Conservation (phyloP, 2,797 vertebrate species). For the Cyprinella venusta region DNA sequence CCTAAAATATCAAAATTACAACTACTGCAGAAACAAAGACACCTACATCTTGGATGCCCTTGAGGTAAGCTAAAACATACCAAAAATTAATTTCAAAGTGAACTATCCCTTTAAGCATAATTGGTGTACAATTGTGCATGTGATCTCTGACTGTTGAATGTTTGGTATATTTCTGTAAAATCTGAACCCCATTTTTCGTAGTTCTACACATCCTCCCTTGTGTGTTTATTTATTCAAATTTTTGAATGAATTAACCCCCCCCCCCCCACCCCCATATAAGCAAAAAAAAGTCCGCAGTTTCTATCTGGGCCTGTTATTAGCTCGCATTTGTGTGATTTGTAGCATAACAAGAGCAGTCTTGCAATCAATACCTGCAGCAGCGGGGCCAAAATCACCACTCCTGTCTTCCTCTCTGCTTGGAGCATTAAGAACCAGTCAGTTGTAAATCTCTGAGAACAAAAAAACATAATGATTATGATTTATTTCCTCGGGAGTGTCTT, state of each 20-base stretch:
- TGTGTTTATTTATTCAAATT: background rate
- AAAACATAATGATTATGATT: conserved; percentile 80
- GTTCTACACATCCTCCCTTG: background rate
- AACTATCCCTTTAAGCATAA: background rate
- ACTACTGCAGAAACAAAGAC: too few species aligned
- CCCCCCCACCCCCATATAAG: too few species aligned
- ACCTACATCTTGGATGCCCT: too few species aligned
- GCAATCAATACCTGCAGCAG: conserved; percentile 14
- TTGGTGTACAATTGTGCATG: background rate
- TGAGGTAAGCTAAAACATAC: too few species aligned
- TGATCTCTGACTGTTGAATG: background rate
- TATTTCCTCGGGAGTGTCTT: conserved; percentile 73
- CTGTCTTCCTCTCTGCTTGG: conserved; percentile 64
- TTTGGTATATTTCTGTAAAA: background rate
- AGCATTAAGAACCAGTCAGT: conserved; percentile 71
- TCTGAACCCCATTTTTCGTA: background rate
- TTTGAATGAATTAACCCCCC: background rate
- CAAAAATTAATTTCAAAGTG: too few species aligned
- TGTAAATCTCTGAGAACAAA: conserved; percentile 73
- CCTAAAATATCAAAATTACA: too few species aligned
- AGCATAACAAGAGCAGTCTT: conserved; percentile 9
- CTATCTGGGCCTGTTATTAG: background rate
- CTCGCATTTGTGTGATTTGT: conserved; percentile 13
- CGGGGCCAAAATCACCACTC: background rate
- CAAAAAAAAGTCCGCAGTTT: too few species aligned